Evolutionary conservation across 2,797 vertebrate genomes (phyloP).

Genomic region (Platyrinchus mystaceus): DNA sequence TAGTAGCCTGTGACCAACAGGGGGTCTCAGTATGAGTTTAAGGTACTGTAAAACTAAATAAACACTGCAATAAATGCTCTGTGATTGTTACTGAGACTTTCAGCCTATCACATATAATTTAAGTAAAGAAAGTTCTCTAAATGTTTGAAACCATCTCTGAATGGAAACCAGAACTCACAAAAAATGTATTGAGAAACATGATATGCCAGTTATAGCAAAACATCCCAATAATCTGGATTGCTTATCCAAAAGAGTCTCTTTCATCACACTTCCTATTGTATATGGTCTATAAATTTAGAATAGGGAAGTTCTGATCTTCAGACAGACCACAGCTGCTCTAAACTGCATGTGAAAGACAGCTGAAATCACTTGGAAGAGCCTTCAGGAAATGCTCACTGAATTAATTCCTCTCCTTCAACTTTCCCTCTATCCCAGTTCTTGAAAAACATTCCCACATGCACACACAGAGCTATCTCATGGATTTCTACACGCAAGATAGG

Average conservation of each 20-base stretch:
- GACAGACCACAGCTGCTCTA: not conserved
- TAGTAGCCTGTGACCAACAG: not conserved
- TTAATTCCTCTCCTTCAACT: not conserved
- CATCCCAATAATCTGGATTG: not conserved
- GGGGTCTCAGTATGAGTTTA: not conserved
- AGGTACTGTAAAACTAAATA: not conserved
- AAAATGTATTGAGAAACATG: not conserved
- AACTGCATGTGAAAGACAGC: not conserved
- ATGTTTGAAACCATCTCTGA: not conserved
- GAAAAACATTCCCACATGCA: not conserved
- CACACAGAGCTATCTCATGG: conserved; percentile 68
- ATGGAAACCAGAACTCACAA: not conserved
- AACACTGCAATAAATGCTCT: not conserved
- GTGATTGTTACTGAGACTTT: not conserved
- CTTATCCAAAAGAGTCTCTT: not conserved
- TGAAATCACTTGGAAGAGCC: not conserved
- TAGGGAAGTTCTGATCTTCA: not conserved
- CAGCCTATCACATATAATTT: not conserved
- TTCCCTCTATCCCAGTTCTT: not conserved
- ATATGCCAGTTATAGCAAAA: not conserved
- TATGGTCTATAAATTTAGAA: not conserved
- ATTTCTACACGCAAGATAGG: conserved; percentile 75
- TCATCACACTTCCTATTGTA: not conserved
- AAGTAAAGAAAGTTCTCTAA: not conserved
- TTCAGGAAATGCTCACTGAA: not conserved